Evolutionary conservation across 2,113 vertebrate species (phyloP).

Genomic region (Kryptolebias marmoratus): DNA sequence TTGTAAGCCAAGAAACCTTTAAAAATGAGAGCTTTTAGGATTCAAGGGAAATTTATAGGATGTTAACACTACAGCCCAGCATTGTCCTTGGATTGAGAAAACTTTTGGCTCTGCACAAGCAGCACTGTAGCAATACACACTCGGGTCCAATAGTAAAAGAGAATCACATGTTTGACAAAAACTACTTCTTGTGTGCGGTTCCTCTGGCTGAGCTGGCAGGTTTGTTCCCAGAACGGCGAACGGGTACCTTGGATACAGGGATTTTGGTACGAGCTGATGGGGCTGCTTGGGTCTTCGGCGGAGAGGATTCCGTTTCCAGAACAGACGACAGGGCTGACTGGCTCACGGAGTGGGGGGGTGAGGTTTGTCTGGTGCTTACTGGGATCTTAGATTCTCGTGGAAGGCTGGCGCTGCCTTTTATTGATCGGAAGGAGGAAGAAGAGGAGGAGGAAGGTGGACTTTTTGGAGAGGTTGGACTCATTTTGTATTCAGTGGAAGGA

Average conservation of each 20-base stretch:
- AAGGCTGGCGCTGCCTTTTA: slow-evolving; percentile 89
- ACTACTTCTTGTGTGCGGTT: slow-evolving; percentile 87
- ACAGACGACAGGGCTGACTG: slow-evolving; percentile 82
- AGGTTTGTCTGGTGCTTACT: slow-evolving; percentile 84
- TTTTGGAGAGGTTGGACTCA: slow-evolving; percentile 80
- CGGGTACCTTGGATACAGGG: slow-evolving; percentile 94
- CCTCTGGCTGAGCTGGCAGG: slow-evolving; percentile 79
- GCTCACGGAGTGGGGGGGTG: slow-evolving; percentile 84
- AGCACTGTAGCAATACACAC: slow-evolving; percentile 30
- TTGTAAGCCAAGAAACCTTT: slow-evolving; percentile 30
- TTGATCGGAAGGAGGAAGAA: slow-evolving; percentile 81
- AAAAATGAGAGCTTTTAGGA: slow-evolving; percentile 55
- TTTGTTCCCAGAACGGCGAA: slow-evolving; percentile 90
- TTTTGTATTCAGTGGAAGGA: slow-evolving; percentile 82
- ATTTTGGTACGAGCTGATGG: slow-evolving; percentile 93
- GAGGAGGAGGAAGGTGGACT: slow-evolving; percentile 73
- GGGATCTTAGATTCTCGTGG: slow-evolving; percentile 95
- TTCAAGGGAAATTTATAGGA: slow-evolving; percentile 58
- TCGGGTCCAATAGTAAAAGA: slow-evolving; percentile 14
- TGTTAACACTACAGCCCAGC: slow-evolving; percentile 62
- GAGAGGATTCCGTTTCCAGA: slow-evolving; percentile 78
- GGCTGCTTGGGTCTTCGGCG: slow-evolving; percentile 84
- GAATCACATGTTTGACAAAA: slow-evolving; percentile 77
- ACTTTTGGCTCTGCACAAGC: slow-evolving; percentile 56
- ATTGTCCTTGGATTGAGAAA: slow-evolving; percentile 64